These are phyloP conservation scores for Adineta ricciae DNA, from an alignment of 2,888 invertebrate species.

Conservation along the genomic window DNA sequence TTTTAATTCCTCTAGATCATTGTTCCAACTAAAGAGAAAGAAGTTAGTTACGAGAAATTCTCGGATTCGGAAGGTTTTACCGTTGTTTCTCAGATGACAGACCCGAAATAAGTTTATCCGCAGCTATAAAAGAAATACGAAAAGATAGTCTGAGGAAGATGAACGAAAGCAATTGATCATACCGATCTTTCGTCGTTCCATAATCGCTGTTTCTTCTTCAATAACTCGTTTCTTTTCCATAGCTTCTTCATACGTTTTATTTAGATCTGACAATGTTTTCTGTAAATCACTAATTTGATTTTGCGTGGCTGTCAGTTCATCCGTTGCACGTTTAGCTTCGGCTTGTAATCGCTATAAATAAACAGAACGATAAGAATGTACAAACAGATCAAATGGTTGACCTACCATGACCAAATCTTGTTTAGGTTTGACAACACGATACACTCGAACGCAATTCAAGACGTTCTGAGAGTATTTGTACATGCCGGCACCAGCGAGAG, in stretches of 20 bases:
- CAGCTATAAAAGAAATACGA: slow-evolving; percentile 58
- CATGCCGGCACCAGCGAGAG: slow-evolving; percentile 69
- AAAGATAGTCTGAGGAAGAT: no score
- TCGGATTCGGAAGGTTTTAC: background rate
- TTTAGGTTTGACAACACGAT: slow-evolving; percentile 58
- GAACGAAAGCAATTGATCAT: background rate
- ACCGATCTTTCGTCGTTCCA: slow-evolving; percentile 58
- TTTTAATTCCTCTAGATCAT: slow-evolving; percentile 63
- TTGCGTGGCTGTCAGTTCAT: background rate
- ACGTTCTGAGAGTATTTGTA: slow-evolving; percentile 70
- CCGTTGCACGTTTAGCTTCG: background rate
- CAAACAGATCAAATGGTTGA: background rate
- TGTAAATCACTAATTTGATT: slow-evolving; percentile 54
- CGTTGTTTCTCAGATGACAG: slow-evolving; percentile 70
- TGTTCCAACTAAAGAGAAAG: slow-evolving; percentile 57
- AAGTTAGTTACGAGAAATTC: slow-evolving; percentile 38
- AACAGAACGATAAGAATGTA: background rate
- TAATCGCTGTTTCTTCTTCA: slow-evolving; percentile 70
- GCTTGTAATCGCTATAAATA: background rate
- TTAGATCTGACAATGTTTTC: slow-evolving; percentile 60
- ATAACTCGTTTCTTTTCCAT: slow-evolving; percentile 61
- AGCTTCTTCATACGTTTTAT: slow-evolving; percentile 66
- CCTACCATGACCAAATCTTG: slow-evolving; percentile 26
- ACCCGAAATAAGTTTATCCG: slow-evolving; percentile 76
- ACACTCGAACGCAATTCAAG: slow-evolving; percentile 69